Base-by-base conservation (phyloP, 2,113 vertebrate species). In the Menura novaehollandiae region DNA sequence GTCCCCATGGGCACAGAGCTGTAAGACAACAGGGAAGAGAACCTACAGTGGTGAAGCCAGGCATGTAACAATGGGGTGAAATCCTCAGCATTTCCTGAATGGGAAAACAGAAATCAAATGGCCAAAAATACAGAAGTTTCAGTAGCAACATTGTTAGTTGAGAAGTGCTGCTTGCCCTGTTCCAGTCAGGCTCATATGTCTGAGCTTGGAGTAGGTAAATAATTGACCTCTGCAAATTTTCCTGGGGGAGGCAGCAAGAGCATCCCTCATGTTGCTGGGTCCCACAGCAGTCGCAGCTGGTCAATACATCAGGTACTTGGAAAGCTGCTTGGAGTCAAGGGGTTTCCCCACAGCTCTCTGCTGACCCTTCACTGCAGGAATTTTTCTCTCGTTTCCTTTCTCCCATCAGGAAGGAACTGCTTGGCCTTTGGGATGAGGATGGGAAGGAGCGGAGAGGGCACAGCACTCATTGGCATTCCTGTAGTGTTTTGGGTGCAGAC, bases 181-280 rank as follows among this genome's bases (percentile, higher is more conserved):
- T 55, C 28, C 35, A 33, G 52, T 22, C 2, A 8, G 63, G 11
- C 47, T 46, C 51, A 44, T 26, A 14, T n/a, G 28, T 1, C 1
- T 41, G 28, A 87, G 11, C 18, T 53, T 37, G 24, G 22, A 28
- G 22, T 32, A n/a, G 52, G 33, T 71, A 46, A 71, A 1, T 53
- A 27, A 76, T 24, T 63, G 58, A 59, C 49, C 44, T 59, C 3
- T 44, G 58, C 22, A 13, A 1, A 2, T 75, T 75, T 59, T 51
- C 28, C 32, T 62, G 60, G 16, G 32, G 43, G 41, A 63, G 32
- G 24, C 37, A 53, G 56, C 1, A 0, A 83, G 67, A 86, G 30
- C 52, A 64, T 26, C 35, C 26, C 47, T 67, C 0, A 0, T 56
- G 55, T 81, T 22, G 24, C 28, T 33, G 0, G 12, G 21, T 49